Evolutionary conservation across 2,113 vertebrate species (phyloP).

Genomic region (Solea solea): DNA sequence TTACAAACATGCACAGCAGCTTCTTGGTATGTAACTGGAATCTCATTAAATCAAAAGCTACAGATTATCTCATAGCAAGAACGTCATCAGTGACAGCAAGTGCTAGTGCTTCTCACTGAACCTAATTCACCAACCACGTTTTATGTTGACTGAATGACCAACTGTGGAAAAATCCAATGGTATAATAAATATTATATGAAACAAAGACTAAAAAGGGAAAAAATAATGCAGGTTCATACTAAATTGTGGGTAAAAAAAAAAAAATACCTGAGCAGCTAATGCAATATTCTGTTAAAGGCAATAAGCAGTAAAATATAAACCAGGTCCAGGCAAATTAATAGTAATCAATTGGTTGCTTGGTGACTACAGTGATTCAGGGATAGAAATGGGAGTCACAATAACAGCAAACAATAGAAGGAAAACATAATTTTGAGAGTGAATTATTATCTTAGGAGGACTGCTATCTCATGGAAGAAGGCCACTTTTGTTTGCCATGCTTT

Average conservation of each 20-base stretch:
- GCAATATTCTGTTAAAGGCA: constrained; percentile 45
- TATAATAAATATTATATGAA: neutral
- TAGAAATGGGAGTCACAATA: constrained; percentile 58
- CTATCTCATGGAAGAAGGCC: constrained; percentile 70
- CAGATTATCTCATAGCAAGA: no score
- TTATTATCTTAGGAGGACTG: constrained; percentile 70
- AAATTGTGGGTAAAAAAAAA: neutral
- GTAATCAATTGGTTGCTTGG: constrained; percentile 61
- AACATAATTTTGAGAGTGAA: constrained; percentile 58
- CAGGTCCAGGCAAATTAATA: constrained; percentile 36
- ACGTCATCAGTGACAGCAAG: neutral
- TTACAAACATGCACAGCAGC: neutral
- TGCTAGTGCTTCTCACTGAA: no score
- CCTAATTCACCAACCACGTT: neutral
- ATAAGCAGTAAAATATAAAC: constrained; percentile 45
- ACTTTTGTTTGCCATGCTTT: constrained; percentile 68
- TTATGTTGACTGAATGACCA: neutral
- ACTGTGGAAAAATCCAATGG: neutral
- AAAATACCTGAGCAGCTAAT: constrained; percentile 28
- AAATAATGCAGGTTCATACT: constrained; percentile 14
- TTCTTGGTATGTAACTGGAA: no score
- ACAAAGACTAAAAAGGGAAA: constrained; percentile 1
- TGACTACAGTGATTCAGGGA: constrained; percentile 53
- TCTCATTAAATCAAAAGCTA: no score
- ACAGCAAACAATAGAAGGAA: constrained; percentile 63